Evolutionary conservation across 2,888 invertebrate species (phyloP).

Genomic region (Osmoderma eremita): DNA sequence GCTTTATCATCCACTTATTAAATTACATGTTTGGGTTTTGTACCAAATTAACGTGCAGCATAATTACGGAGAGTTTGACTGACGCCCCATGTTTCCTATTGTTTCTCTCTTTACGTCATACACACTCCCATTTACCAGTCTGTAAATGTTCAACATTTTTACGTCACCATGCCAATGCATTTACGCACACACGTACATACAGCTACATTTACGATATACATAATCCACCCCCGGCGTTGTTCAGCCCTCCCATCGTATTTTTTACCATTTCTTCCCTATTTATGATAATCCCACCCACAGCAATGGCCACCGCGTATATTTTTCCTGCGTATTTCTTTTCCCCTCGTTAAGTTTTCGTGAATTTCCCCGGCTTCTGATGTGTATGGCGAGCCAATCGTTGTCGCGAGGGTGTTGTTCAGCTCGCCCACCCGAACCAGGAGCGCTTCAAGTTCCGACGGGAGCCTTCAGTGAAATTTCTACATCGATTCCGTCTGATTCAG

Average conservation of each 20-base stretch:
- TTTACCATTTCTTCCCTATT: slow-evolving; percentile 46
- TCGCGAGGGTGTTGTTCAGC: slow-evolving; percentile 45
- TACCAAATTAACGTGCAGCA: slow-evolving; percentile 22
- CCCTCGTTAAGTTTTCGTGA: slow-evolving; percentile 49
- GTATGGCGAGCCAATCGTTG: slow-evolving; percentile 51
- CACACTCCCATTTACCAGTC: not conserved
- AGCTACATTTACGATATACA: not conserved
- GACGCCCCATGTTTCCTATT: slow-evolving; percentile 9
- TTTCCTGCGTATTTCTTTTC: slow-evolving; percentile 48
- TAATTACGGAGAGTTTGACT: slow-evolving; percentile 23
- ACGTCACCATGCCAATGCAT: not conserved
- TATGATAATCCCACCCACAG: slow-evolving; percentile 52
- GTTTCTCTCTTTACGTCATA: slow-evolving; percentile 12
- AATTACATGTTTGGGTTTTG: slow-evolving; percentile 22
- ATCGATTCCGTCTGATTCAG: slow-evolving; percentile 49
- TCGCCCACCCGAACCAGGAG: slow-evolving; percentile 41
- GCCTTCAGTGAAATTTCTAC: slow-evolving; percentile 42
- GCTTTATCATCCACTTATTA: slow-evolving; percentile 32
- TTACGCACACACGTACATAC: slow-evolving; percentile 2
- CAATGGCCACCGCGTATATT: slow-evolving; percentile 50
- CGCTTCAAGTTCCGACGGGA: slow-evolving; percentile 42
- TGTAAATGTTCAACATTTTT: not conserved
- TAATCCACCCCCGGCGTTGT: slow-evolving; percentile 19
- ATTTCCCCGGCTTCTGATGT: slow-evolving; percentile 49
- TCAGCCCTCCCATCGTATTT: slow-evolving; percentile 32